Percentiles rank a stretch among this genome's conserved stretches.
Conservation (phyloP, 2,888 invertebrate genomes). For the Ectemnius lituratus region DNA sequence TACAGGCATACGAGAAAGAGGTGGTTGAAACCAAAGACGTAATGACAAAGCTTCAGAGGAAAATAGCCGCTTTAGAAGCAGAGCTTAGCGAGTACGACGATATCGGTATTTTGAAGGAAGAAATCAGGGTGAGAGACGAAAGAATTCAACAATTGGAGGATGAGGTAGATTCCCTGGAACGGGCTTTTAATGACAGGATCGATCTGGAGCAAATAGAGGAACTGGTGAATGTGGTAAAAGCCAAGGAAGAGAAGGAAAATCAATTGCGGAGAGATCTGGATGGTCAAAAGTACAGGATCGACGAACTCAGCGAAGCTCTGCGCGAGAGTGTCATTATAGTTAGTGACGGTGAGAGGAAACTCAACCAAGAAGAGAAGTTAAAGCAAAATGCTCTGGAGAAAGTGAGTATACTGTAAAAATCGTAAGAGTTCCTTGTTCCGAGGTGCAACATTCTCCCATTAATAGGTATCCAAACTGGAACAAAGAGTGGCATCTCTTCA, state of each 20-base stretch:
- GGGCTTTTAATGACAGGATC: slow-evolving; percentile 68
- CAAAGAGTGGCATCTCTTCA: slow-evolving; percentile 85
- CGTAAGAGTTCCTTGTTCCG: slow-evolving; percentile 4
- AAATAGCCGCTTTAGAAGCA: slow-evolving; percentile 59
- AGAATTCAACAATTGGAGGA: slow-evolving; percentile 67
- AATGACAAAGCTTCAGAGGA: slow-evolving; percentile 52
- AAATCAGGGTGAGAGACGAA: slow-evolving; percentile 67
- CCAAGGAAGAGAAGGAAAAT: slow-evolving; percentile 79
- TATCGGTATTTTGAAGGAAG: slow-evolving; percentile 66
- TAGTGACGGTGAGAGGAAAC: slow-evolving; percentile 81
- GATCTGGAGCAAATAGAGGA: slow-evolving; percentile 71
- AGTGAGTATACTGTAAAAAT: slow-evolving; percentile 77
- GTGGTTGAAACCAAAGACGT: slow-evolving; percentile 64
- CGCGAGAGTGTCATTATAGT: slow-evolving; percentile 88
- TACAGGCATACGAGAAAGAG: slow-evolving; percentile 65
- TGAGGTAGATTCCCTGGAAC: slow-evolving; percentile 70
- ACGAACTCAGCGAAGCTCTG: slow-evolving; percentile 89
- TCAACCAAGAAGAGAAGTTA: slow-evolving; percentile 80
- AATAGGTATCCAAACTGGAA: slow-evolving; percentile 85
- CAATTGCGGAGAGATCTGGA: slow-evolving; percentile 78
- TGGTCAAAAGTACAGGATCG: slow-evolving; percentile 80
- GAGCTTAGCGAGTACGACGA: slow-evolving; percentile 66
- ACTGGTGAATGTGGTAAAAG: slow-evolving; percentile 65
- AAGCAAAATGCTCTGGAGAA: slow-evolving; percentile 83
- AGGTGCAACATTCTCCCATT: slow-evolving; percentile 34